phyloP scores from a whole-genome alignment of 1,140 invertebrate genomes.

The Drosophila jambulina region DNA sequence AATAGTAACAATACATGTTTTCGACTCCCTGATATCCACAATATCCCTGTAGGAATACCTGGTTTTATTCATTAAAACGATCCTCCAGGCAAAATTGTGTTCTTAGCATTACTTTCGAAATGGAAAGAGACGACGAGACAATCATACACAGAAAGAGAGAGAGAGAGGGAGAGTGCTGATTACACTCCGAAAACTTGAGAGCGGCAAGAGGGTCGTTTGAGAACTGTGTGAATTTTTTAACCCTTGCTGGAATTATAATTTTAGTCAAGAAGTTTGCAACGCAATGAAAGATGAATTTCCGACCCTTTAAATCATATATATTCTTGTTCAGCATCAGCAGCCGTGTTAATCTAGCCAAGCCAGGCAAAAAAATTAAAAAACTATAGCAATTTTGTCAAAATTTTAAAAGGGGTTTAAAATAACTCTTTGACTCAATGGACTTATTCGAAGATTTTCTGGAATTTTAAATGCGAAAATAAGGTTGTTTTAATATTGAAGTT shows the following conservation, averaged over 20 bases:
- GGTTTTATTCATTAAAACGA: neutral
- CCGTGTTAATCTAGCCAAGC: neutral
- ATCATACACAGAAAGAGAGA: neutral
- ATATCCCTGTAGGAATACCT: neutral
- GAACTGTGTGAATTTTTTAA: neutral
- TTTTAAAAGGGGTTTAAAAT: no score
- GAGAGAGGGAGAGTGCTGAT: neutral
- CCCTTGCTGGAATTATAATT: neutral
- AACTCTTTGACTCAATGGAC: no score
- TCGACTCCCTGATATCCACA: neutral
- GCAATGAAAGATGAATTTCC: neutral
- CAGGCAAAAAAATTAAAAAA: neutral
- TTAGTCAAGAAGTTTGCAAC: neutral
- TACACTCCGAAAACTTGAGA: neutral
- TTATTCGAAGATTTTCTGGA: no score
- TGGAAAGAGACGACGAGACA: neutral
- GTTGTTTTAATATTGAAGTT: no score
- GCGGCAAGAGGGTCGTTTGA: neutral
- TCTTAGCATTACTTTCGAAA: conserved; percentile 1
- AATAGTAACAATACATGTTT: neutral
- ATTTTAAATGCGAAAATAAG: no score
- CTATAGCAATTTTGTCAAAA: neutral
- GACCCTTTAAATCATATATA: neutral
- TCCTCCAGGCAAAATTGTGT: neutral
- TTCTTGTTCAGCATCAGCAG: neutral